phyloP scores from a whole-genome alignment of 2,888 invertebrate species.

The Horisme vitalbata region DNA sequence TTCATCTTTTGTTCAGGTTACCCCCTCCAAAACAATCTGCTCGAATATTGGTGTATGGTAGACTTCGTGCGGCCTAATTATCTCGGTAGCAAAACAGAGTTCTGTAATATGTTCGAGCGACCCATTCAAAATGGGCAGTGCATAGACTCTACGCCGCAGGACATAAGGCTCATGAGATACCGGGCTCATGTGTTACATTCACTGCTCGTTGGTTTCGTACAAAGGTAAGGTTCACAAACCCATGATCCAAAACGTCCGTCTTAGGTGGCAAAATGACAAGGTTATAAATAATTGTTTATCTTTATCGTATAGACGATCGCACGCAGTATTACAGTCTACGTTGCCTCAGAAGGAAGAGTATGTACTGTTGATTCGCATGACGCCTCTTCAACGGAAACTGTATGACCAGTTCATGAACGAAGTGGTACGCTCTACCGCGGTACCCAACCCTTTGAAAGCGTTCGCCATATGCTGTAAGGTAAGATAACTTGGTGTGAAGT shows the following conservation, averaged over 20 bases:
- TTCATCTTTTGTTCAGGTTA: conserved; percentile 83
- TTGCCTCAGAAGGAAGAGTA: conserved; percentile 97
- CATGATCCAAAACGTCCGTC: too few relatives aligned
- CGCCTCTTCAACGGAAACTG: conserved; percentile 93
- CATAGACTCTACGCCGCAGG: conserved; percentile 97
- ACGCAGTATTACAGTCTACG: conserved; percentile 95
- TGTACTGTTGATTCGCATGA: conserved; percentile 95
- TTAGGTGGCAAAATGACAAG: too few relatives aligned
- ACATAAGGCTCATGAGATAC: conserved; percentile 96
- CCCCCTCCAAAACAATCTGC: conserved; percentile 97
- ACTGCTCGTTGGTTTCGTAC: conserved; percentile 97
- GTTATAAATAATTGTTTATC: not conserved
- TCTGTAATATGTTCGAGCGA: conserved; percentile 98
- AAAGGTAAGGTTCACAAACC: conserved; percentile 80
- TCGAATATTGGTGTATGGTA: conserved; percentile 99
- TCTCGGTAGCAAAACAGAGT: conserved; percentile 97
- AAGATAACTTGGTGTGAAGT: too few relatives aligned
- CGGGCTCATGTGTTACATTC: conserved; percentile 98
- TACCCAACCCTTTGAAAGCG: conserved; percentile 97
- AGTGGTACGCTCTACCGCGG: conserved; percentile 91
- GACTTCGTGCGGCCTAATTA: conserved; percentile 99
- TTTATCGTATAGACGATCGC: conserved; percentile 87
- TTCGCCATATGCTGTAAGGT: conserved; percentile 99
- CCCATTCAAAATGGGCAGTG: conserved; percentile 99
- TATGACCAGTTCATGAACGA: conserved; percentile 97